These are phyloP conservation scores for Tinea pellionella DNA, from an alignment of 2,888 invertebrate species.

Conservation along the genomic window DNA sequence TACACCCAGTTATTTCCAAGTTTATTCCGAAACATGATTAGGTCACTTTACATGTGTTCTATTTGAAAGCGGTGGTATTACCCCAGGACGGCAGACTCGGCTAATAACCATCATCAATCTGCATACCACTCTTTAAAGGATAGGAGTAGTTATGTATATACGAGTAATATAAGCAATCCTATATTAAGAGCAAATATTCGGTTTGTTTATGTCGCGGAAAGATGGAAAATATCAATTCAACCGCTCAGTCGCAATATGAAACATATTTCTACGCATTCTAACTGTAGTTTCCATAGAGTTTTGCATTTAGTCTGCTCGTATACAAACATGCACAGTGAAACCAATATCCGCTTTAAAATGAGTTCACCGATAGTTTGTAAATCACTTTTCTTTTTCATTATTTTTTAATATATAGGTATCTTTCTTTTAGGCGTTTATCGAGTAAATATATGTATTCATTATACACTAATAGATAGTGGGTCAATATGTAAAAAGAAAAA, in stretches of 20 bases:
- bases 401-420: not conserved
- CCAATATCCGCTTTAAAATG: slow-evolving; percentile 67
- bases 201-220: not conserved
- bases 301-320: not conserved
- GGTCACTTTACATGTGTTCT: too few species aligned
- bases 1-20: too few species aligned
- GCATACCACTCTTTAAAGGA: too few species aligned
- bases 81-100: too few species aligned
- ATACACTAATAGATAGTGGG: too few species aligned
- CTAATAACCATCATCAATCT: too few species aligned
- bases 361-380: slow-evolving; percentile 29
- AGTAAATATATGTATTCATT: too few species aligned
- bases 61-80: too few species aligned
- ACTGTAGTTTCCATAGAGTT: not conserved
- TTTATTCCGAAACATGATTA: too few species aligned
- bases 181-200: not conserved
- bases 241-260: not conserved
- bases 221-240: not conserved
- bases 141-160: too few species aligned
- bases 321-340: slow-evolving; percentile 13
- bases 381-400: slow-evolving; percentile 6
- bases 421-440: too few species aligned
- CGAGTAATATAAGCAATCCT: too few species aligned
- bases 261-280: not conserved
- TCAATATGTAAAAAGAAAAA: slow-evolving; percentile 21